Conservation (phyloP, 2,888 invertebrate genomes). For the Amphimallon solstitiale region DNA sequence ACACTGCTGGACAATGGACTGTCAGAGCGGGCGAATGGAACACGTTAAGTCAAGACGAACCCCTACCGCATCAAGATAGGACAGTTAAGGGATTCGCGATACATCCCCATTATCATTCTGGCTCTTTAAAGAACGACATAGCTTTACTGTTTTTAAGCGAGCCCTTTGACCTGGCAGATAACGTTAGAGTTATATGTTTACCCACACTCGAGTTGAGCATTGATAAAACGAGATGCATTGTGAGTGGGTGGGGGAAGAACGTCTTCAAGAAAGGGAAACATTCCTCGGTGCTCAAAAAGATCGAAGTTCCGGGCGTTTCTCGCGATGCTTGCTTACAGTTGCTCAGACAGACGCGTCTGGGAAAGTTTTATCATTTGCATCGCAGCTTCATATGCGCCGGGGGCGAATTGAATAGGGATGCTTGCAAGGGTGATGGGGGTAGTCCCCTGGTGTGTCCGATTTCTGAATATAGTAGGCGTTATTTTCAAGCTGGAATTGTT, state of each 20-base stretch:
- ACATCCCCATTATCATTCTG: constrained; percentile 73
- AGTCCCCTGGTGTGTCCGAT: constrained; percentile 80
- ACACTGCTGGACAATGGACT: constrained; percentile 44
- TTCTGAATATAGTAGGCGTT: constrained; percentile 54
- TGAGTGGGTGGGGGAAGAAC: constrained; percentile 49
- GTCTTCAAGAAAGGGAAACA: constrained; percentile 45
- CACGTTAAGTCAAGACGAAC: constrained; percentile 76
- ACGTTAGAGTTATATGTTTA: constrained; percentile 77
- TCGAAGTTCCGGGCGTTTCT: constrained; percentile 48
- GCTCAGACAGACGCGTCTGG: constrained; percentile 47
- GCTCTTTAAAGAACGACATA: constrained; percentile 78
- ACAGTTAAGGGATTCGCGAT: constrained; percentile 67
- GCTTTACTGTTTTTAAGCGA: constrained; percentile 73
- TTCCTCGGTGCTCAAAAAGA: constrained; percentile 46
- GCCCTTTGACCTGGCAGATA: constrained; percentile 71
- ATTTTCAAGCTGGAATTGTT: constrained; percentile 76
- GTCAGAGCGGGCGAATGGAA: constrained; percentile 69
- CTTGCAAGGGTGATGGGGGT: constrained; percentile 75
- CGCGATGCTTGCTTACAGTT: constrained; percentile 42
- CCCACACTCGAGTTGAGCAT: constrained; percentile 59
- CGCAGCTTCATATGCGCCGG: constrained; percentile 67
- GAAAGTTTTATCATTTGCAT: constrained; percentile 66
- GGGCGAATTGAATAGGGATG: constrained; percentile 57
- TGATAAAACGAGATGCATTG: constrained; percentile 44
- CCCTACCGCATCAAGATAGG: constrained; percentile 76